Conservation (phyloP, 2,888 invertebrate genomes). For the Aleiodes leptofemur region DNA sequence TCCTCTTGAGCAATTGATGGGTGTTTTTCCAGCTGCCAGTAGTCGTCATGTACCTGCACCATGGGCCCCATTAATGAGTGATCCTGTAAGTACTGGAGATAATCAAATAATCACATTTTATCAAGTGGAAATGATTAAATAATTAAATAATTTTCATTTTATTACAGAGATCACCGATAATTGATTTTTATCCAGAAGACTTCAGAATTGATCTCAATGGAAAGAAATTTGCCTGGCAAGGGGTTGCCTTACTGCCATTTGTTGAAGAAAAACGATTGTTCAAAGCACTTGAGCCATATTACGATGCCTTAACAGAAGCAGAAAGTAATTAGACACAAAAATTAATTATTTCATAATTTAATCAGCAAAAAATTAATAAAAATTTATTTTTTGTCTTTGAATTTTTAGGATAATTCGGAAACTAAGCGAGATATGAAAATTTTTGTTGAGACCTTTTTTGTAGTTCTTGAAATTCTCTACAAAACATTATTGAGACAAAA, state of each 20-base stretch:
- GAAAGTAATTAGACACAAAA: conserved; percentile 80
- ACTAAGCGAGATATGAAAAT: too few species aligned
- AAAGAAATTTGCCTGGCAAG: conserved; percentile 99
- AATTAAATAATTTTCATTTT: conserved; percentile 55
- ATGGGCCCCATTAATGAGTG: conserved; percentile 95
- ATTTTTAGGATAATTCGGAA: too few species aligned
- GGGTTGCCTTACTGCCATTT: conserved; percentile 97
- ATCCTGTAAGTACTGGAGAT: conserved; percentile 81
- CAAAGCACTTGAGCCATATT: conserved; percentile 88
- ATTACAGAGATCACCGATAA: conserved; percentile 89
- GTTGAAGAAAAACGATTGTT: conserved; percentile 95
- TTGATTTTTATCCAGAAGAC: conserved; percentile 99
- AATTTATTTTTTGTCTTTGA: too few species aligned
- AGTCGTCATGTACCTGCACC: conserved; percentile 93
- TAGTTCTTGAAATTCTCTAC: too few species aligned
- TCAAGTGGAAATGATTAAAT: neutral
- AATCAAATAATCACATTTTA: neutral
- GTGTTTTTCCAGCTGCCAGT: conserved; percentile 99
- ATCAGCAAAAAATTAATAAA: neutral
- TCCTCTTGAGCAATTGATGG: conserved; percentile 99
- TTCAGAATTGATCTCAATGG: conserved; percentile 99
- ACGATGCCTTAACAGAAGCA: conserved; percentile 86
- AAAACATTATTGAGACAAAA: too few species aligned
- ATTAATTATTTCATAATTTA: conserved; percentile 10
- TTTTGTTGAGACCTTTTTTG: too few species aligned